These are phyloP conservation scores for Gari tellinella DNA, from an alignment of 2,888 invertebrate genomes.

Conservation along the genomic window DNA sequence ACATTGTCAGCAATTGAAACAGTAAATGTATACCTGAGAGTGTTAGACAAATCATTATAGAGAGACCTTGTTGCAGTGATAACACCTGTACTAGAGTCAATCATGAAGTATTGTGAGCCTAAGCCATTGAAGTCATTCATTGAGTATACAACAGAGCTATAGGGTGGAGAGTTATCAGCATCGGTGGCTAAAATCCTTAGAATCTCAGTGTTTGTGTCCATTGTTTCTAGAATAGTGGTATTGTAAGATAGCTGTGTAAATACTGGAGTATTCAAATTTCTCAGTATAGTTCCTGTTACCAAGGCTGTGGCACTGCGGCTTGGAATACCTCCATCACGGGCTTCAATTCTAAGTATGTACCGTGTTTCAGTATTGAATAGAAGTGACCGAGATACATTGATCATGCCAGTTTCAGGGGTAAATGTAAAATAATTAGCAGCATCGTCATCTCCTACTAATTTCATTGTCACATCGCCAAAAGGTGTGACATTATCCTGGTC, in stretches of 20 bases:
- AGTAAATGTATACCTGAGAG: slow-evolving; percentile 52
- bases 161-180: slow-evolving; percentile 53
- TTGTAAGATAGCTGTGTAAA: slow-evolving; percentile 55
- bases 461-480: slow-evolving; percentile 64
- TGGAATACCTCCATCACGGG: slow-evolving; percentile 76
- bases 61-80: slow-evolving; percentile 68
- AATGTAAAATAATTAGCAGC: slow-evolving; percentile 72
- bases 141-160: slow-evolving; percentile 53
- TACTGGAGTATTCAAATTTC: slow-evolving; percentile 68
- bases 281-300: slow-evolving; percentile 63
- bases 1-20: slow-evolving; percentile 59
- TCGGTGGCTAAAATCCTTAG: slow-evolving; percentile 66
- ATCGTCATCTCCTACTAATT: slow-evolving; percentile 68
- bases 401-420: slow-evolving; percentile 63
- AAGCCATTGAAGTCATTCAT: slow-evolving; percentile 40
- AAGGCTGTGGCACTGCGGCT: slow-evolving; percentile 67
- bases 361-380: slow-evolving; percentile 63
- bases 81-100: slow-evolving; percentile 67
- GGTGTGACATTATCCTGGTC: slow-evolving; percentile 63
- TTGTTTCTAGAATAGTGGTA: slow-evolving; percentile 67
- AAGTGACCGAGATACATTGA: slow-evolving; percentile 66
- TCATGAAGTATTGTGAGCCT: slow-evolving; percentile 61
- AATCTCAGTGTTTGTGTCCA: slow-evolving; percentile 56
- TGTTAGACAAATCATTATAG: slow-evolving; percentile 62
- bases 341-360: slow-evolving; percentile 77